Conservation (phyloP, 1,140 invertebrate genomes). For the Tribolium castaneum region DNA sequence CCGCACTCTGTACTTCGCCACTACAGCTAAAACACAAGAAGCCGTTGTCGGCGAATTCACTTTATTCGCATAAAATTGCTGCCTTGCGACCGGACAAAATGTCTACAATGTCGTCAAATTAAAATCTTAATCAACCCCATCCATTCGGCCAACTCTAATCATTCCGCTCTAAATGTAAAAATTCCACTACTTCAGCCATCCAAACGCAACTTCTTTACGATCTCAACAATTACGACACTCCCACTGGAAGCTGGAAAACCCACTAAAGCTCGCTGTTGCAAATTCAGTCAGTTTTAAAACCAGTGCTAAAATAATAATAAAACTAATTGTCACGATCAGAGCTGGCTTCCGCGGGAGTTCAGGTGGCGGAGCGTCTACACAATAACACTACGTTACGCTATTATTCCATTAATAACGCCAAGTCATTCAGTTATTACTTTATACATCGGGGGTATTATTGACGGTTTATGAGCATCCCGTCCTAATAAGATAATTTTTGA, state of each 20-base stretch:
- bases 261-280: neutral
- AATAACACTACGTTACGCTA: neutral
- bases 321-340: neutral
- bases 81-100: constrained; percentile 37
- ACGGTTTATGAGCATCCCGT: neutral
- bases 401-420: neutral
- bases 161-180: constrained; percentile 33
- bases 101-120: constrained; percentile 40
- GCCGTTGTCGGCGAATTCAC: constrained; percentile 43
- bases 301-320: neutral
- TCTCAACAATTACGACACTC: constrained; percentile 14
- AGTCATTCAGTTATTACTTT: neutral
- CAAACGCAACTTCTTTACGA: constrained; percentile 26
- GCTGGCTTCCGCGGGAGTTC: neutral
- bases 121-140: constrained; percentile 39
- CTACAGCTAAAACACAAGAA: constrained; percentile 41
- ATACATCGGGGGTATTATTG: neutral
- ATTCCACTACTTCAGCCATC: constrained; percentile 23
- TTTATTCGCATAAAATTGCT: constrained; percentile 42
- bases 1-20: constrained; percentile 39
- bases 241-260: neutral
- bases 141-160: constrained; percentile 22
- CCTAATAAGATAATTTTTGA: neutral
- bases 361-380: neutral
- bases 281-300: neutral